Evolutionary conservation across 2,797 vertebrate species (phyloP).

Genomic region (Monodelphis domestica): DNA sequence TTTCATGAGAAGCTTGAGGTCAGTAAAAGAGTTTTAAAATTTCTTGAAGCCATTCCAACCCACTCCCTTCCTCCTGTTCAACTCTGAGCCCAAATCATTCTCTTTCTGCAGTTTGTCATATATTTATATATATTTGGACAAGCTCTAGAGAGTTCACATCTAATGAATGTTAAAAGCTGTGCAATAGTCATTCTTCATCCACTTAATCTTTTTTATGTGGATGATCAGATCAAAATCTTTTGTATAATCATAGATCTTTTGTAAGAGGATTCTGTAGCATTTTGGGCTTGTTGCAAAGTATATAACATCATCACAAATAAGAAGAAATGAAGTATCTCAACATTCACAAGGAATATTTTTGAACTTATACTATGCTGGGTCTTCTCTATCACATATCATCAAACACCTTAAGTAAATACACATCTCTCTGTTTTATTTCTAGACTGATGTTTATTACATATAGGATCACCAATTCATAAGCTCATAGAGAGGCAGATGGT

Average conservation of each 20-base stretch:
- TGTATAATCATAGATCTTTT: background rate
- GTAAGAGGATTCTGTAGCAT: background rate
- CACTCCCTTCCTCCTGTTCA: background rate
- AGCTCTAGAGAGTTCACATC: background rate
- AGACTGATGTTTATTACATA: background rate
- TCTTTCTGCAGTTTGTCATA: background rate
- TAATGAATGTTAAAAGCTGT: background rate
- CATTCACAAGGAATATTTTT: background rate
- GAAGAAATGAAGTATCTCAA: background rate
- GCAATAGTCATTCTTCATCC: background rate
- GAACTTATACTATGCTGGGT: background rate
- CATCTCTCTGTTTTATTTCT: background rate
- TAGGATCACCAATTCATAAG: background rate
- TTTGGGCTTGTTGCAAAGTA: background rate
- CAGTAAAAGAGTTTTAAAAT: background rate
- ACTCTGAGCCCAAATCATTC: background rate
- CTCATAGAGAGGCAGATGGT: background rate
- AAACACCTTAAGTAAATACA: background rate
- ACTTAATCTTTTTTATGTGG: background rate
- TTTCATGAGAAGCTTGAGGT: background rate
- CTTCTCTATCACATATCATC: background rate
- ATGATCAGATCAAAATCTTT: background rate
- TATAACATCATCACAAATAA: background rate
- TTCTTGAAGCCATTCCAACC: background rate
- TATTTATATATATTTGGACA: background rate